phyloP scores from a whole-genome alignment of 1,140 invertebrate genomes.

The Atta texana region DNA sequence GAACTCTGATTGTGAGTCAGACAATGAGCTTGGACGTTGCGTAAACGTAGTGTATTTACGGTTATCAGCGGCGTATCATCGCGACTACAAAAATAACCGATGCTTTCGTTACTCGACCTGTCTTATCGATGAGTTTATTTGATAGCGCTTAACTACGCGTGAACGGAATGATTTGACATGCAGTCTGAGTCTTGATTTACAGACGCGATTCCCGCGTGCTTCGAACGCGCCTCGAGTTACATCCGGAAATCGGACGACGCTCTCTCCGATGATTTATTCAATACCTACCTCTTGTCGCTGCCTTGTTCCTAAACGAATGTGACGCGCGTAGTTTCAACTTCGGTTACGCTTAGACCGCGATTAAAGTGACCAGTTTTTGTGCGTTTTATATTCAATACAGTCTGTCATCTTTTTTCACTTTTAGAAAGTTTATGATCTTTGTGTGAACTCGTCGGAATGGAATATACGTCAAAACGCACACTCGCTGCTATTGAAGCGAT shows the following conservation, averaged over 20 bases:
- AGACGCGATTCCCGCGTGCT: neutral
- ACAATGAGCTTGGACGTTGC: neutral
- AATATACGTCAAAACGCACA: neutral
- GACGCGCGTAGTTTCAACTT: slow-evolving; percentile 45
- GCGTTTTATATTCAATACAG: neutral
- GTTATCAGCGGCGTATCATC: slow-evolving; percentile 51
- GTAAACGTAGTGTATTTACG: slow-evolving; percentile 18
- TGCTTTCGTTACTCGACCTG: slow-evolving; percentile 11
- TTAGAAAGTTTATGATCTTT: neutral
- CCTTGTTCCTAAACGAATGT: slow-evolving; percentile 9
- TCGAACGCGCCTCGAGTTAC: neutral
- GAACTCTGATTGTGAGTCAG: slow-evolving; percentile 27
- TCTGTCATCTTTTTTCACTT: neutral
- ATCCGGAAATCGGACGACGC: neutral
- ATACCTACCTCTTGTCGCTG: neutral
- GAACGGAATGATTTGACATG: slow-evolving; percentile 18
- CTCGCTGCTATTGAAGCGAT: neutral
- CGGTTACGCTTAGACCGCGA: neutral
- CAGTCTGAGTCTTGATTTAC: neutral
- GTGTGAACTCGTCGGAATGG: neutral
- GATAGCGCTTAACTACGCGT: neutral
- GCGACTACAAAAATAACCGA: slow-evolving; percentile 51
- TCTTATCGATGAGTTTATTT: slow-evolving; percentile 53
- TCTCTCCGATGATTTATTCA: slow-evolving; percentile 29
- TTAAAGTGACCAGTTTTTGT: slow-evolving; percentile 5